Conservation (phyloP, 2,113 vertebrate genomes). For the Mustela lutreola region DNA sequence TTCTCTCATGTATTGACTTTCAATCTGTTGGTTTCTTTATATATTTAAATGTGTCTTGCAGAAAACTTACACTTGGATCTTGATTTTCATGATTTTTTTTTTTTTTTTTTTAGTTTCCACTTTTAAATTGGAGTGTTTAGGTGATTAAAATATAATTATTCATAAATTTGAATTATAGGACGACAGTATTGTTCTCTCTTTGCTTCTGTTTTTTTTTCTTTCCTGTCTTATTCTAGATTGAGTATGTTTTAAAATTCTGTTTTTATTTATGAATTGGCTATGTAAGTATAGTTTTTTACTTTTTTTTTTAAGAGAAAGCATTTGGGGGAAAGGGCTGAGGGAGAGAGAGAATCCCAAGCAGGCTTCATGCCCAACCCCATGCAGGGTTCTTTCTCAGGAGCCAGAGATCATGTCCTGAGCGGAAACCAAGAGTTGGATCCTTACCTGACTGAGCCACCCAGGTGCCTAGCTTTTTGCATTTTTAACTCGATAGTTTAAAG, state of each 20-base stretch:
- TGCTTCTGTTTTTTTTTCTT: neutral
- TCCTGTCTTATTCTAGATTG: neutral
- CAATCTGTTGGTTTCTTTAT: neutral
- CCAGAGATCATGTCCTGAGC: neutral
- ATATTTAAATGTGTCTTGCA: neutral
- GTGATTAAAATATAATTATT: neutral
- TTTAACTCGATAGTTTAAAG: neutral
- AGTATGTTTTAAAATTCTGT: neutral
- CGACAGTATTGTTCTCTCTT: neutral
- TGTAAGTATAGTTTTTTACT: neutral
- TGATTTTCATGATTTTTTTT: neutral
- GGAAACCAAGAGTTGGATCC: neutral
- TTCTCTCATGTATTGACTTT: neutral
- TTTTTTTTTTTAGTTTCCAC: neutral
- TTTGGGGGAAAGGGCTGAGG: neutral
- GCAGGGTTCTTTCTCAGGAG: neutral
- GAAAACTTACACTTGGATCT: neutral
- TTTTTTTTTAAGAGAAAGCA: neutral
- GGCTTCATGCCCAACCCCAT: neutral
- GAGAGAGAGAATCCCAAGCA: neutral
- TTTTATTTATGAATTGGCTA: neutral
- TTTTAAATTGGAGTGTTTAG: neutral
- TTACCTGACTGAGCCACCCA: neutral
- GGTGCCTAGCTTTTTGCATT: neutral
- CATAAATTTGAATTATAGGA: neutral